Evolutionary conservation across 2,888 invertebrate species (phyloP), one percentile per base, ranked within the genome.

Genomic region (Cecidostiba fungosa): DNA sequence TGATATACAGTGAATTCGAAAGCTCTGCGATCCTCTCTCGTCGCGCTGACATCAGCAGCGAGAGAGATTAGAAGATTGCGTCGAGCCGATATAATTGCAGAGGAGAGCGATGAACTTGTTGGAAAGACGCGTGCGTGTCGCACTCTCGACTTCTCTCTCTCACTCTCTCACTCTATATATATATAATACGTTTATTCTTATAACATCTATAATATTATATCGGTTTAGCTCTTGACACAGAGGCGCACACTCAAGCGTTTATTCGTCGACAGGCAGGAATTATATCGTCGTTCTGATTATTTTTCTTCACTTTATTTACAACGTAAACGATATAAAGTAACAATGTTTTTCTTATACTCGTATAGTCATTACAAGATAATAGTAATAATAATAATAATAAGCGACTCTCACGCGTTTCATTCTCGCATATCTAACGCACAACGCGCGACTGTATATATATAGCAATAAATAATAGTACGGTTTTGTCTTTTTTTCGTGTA

Each of bases 51-150:
- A 8, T 3, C 54, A 19, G n/a, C n/a, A 66, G 50, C 36, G 29
- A 69, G 69, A 69, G 69, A 77, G 12, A 26, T 77, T 82, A 82
- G 36, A 77, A 76, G 82, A 62, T 81, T 62, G 74, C 39, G 74
- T 73, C 69, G 26, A 47, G 50, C 36, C 39, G 62, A 78, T 78
- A 77, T 83, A 84, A 84, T 78, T 78, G 77, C 77, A 78, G 2
- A 23, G 78, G 62, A 77, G 83, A 84, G 78, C 83, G 83, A 78
- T 78, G 83, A 84, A 84, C 83, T 73, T 72, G 78, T 50, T 3
- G 16, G 47, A 59, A 83, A 66, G 43, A 36, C 72, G 69, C 77
- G 36, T 10, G 47, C 66, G 50, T 32, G 32, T 16, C 59, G 16
- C 19, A n/a, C 39, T 12, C 54, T 43, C 23, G 26, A 5, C 5